These are phyloP conservation scores for Atopsyche davidsoni DNA, from an alignment of 1,140 invertebrate species.

Conservation along the genomic window DNA sequence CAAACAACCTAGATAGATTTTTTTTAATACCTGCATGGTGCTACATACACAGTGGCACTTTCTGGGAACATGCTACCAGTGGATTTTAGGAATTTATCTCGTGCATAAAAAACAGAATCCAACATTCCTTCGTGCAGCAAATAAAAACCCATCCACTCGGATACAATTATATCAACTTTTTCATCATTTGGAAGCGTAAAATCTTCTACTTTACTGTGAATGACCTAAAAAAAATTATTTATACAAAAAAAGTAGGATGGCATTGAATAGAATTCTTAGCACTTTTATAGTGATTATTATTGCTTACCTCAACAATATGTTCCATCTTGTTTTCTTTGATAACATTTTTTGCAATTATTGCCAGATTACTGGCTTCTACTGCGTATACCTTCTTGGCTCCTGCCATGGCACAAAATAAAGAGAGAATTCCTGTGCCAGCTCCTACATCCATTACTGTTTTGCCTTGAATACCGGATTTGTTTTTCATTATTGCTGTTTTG, in stretches of 20 bases:
- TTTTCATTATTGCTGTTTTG: constrained; percentile 73
- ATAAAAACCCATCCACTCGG: constrained; percentile 99
- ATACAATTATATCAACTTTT: constrained; percentile 94
- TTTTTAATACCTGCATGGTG: constrained; percentile 56
- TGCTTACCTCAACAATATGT: constrained; percentile 50
- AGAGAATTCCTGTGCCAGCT: constrained; percentile 94
- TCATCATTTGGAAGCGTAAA: constrained; percentile 69
- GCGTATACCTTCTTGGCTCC: constrained; percentile 90
- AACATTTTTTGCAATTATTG: constrained; percentile 80
- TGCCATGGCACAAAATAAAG: constrained; percentile 91
- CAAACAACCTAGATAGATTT: background rate
- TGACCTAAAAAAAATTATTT: constrained; percentile 45
- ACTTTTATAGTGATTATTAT: background rate
- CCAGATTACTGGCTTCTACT: constrained; percentile 86
- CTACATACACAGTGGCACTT: constrained; percentile 54
- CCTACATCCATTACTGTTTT: constrained; percentile 92
- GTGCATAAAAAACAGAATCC: constrained; percentile 82
- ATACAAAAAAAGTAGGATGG: too few relatives aligned
- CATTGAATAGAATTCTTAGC: background rate
- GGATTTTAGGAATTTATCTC: constrained; percentile 84
- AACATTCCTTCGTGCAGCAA: constrained; percentile 97
- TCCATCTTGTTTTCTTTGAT: constrained; percentile 64
- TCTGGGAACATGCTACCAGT: constrained; percentile 65
- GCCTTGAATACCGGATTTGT: constrained; percentile 56
- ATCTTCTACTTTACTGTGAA: constrained; percentile 68